These are phyloP conservation scores for Protomyctophum bolini DNA, from an alignment of 2,113 vertebrate species.

Conservation along the genomic window DNA sequence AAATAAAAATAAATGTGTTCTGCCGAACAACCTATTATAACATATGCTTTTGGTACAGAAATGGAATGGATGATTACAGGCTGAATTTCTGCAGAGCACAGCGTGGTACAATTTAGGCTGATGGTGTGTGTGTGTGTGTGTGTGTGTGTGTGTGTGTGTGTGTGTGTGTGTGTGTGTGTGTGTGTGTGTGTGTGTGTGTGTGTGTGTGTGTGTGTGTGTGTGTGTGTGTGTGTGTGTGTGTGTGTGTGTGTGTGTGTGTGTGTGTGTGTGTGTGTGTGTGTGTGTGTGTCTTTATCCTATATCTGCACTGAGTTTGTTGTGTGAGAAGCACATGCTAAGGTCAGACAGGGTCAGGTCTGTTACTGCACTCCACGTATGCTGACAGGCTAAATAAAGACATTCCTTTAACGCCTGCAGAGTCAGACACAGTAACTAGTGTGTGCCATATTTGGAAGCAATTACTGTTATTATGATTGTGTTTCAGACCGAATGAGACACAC, in stretches of 20 bases:
- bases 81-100: slow-evolving; percentile 36
- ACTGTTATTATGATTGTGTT: no score
- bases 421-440: no score
- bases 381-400: no score
- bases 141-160: slow-evolving; percentile 41
- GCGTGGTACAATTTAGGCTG: slow-evolving; percentile 1
- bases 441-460: no score
- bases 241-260: neutral
- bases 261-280: neutral
- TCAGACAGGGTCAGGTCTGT: slow-evolving; percentile 17
- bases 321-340: slow-evolving; percentile 17
- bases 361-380: no score
- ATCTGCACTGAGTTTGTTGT: slow-evolving; percentile 1
- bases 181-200: slow-evolving; percentile 41
- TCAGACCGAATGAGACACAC: no score
- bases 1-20: slow-evolving; percentile 3
- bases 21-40: slow-evolving; percentile 17
- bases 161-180: slow-evolving; percentile 43
- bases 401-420: no score
- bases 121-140: slow-evolving; percentile 25
- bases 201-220: slow-evolving; percentile 21
- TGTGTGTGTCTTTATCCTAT: slow-evolving; percentile 34
- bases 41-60: slow-evolving; percentile 17
- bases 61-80: slow-evolving; percentile 31
- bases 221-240: neutral